Evolutionary conservation across 2,888 invertebrate species (phyloP).

Genomic region (Chrysotoxum bicinctum): DNA sequence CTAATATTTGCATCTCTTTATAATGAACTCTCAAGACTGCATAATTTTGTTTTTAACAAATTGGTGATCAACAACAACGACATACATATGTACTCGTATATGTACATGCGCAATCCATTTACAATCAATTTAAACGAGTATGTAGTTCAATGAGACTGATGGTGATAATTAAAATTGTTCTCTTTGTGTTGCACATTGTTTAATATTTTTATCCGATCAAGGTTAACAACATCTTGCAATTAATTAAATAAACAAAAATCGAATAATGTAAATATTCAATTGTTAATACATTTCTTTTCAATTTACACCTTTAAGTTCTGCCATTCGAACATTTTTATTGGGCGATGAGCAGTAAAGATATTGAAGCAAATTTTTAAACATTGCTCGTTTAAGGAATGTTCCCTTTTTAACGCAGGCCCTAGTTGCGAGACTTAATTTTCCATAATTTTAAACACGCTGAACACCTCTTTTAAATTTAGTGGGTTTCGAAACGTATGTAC

Average conservation of each 20-base stretch:
- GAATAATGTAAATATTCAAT: background rate
- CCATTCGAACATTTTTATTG: no score
- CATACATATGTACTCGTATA: background rate
- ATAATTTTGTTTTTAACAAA: background rate
- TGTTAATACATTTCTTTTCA: background rate
- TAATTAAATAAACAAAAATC: constrained; percentile 7
- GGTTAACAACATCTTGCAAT: constrained; percentile 19
- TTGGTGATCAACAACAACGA: background rate
- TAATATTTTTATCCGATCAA: background rate
- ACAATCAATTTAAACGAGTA: background rate
- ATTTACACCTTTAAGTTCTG: no score
- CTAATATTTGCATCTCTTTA: no score
- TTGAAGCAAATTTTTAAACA: no score
- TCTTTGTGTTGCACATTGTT: constrained; percentile 6
- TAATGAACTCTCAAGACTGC: no score
- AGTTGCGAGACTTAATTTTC: no score
- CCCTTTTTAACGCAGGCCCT: no score
- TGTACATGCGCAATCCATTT: background rate
- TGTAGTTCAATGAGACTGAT: background rate
- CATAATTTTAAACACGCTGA: no score
- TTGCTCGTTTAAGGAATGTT: no score
- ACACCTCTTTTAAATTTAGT: no score
- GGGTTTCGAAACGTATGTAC: no score
- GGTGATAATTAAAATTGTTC: background rate
- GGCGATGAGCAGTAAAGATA: no score